A percentile compares a stretch with the other conserved stretches of the same genome.
phyloP scores from a whole-genome alignment of 2,888 invertebrate species.

The Hoplodrina ambigua region DNA sequence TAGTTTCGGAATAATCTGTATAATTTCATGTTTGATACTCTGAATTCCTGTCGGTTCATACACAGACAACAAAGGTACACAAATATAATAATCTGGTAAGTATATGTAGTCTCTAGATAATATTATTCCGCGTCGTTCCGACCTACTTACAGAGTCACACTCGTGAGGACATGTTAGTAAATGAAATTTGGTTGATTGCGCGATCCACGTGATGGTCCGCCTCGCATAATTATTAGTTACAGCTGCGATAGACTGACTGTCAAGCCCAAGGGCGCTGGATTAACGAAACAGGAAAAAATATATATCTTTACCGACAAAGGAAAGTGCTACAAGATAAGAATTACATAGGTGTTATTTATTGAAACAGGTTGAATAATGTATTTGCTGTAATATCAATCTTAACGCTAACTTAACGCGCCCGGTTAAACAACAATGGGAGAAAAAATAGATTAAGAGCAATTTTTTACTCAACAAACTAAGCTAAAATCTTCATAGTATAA shows the following conservation, averaged over 20 bases:
- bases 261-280: constrained; percentile 44
- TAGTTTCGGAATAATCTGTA: background rate
- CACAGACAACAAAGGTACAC: constrained; percentile 12
- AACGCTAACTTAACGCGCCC: too few species aligned
- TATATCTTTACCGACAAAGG: background rate
- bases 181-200: constrained; percentile 77
- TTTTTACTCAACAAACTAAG: too few species aligned
- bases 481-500: too few species aligned
- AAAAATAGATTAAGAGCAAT: too few species aligned
- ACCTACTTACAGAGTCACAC: constrained; percentile 66
- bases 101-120: constrained; percentile 42
- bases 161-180: constrained; percentile 71
- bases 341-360: background rate
- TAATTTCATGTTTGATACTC: background rate
- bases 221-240: constrained; percentile 70
- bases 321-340: constrained; percentile 5
- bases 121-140: constrained; percentile 65
- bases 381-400: too few species aligned
- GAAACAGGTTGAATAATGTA: too few species aligned
- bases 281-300: constrained; percentile 41
- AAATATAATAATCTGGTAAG: constrained; percentile 20
- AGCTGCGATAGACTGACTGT: constrained; percentile 41
- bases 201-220: constrained; percentile 57
- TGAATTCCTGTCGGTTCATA: background rate
- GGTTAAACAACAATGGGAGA: too few species aligned